Percentiles rank a stretch among this genome's conserved stretches.
Conservation (phyloP, 2,113 vertebrate species). For the Megatriorchis doriae region DNA sequence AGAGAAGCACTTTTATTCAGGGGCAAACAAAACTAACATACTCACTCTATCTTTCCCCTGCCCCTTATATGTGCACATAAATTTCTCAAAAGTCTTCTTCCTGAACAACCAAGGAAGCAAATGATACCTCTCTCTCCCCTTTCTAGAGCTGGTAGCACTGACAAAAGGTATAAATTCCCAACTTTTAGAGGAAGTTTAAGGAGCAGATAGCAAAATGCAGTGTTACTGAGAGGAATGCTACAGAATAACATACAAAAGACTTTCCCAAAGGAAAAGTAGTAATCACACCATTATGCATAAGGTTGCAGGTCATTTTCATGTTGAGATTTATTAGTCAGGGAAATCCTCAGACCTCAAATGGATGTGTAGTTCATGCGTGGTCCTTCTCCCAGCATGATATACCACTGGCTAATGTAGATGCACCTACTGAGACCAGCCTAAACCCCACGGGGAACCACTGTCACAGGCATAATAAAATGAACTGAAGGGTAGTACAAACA, state of each 20-base stretch:
- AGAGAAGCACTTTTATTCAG: neutral
- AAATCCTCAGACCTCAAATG: neutral
- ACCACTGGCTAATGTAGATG: neutral
- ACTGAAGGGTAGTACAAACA: neutral
- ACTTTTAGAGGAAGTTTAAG: neutral
- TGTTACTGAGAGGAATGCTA: neutral
- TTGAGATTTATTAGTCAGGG: neutral
- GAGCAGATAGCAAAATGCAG: neutral
- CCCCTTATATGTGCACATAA: neutral
- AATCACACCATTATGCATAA: neutral
- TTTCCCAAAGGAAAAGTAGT: neutral
- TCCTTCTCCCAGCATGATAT: neutral
- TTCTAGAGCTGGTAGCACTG: neutral
- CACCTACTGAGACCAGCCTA: neutral
- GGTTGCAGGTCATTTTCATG: fast-evolving
- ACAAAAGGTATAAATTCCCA: neutral
- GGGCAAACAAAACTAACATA: neutral
- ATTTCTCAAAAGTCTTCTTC: neutral
- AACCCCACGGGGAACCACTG: neutral
- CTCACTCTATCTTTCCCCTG: neutral
- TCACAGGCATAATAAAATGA: neutral
- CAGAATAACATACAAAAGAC: neutral
- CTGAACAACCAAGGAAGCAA: neutral
- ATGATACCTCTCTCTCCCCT: neutral
- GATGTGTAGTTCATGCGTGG: fast-evolving